Percentiles rank a stretch among this genome's conserved stretches.
Evolutionary conservation across 2,888 invertebrate species (phyloP).

Genomic region (Drosophila prolongata): DNA sequence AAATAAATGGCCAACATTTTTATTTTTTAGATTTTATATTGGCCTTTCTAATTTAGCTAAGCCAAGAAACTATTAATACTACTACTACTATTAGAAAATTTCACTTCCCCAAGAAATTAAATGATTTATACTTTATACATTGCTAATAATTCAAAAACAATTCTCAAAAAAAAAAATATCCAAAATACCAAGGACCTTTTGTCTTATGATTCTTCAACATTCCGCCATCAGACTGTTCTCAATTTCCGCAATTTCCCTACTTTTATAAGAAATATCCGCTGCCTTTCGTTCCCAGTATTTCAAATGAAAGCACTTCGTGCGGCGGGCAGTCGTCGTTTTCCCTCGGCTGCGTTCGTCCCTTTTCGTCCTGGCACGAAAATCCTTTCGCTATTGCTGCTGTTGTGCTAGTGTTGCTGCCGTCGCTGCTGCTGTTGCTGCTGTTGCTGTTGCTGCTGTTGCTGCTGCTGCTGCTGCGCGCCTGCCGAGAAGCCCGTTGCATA

Average conservation of each 20-base stretch:
- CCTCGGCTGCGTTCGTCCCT: neutral
- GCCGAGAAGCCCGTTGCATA: constrained; percentile 64
- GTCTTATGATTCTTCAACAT: too few relatives aligned
- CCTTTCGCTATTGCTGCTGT: constrained; percentile 7
- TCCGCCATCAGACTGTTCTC: neutral
- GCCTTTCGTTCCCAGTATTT: constrained; percentile 19
- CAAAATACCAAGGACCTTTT: too few relatives aligned
- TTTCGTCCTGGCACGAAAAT: constrained; percentile 8
- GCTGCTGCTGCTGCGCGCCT: constrained; percentile 62
- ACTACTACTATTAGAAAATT: too few relatives aligned
- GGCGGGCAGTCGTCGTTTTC: neutral
- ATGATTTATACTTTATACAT: too few relatives aligned
- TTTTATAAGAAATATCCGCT: neutral
- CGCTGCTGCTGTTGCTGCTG: constrained; percentile 15
- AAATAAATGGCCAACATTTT: too few relatives aligned
- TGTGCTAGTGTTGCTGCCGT: constrained; percentile 17
- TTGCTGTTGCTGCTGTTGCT: constrained; percentile 18
- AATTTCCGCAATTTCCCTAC: neutral
- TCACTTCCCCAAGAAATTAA: too few relatives aligned
- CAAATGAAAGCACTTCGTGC: neutral
- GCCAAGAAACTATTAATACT: too few relatives aligned
- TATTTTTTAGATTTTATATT: too few relatives aligned
- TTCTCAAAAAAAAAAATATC: too few relatives aligned
- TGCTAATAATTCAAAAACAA: too few relatives aligned
- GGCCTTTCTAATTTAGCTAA: too few relatives aligned